These are phyloP conservation scores for Thunnus maccoyii DNA, from an alignment of 2,113 vertebrate species.

Conservation along the genomic window DNA sequence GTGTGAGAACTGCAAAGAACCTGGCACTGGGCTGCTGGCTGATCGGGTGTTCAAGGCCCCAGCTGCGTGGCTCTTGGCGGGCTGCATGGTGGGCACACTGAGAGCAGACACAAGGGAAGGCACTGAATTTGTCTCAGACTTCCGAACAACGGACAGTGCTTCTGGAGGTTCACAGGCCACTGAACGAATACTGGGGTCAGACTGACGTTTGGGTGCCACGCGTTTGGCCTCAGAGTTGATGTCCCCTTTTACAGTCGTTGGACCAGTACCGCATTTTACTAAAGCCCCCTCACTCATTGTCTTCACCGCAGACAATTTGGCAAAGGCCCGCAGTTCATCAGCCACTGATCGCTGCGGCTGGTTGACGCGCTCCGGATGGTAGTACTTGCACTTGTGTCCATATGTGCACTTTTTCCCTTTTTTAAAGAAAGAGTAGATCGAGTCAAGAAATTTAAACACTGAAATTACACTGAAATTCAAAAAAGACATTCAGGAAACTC, in stretches of 20 bases:
- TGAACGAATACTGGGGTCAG: conserved; percentile 97
- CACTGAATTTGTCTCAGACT: conserved; percentile 95
- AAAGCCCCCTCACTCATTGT: conserved; percentile 97
- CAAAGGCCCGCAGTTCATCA: conserved; percentile 98
- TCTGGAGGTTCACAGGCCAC: conserved; percentile 94
- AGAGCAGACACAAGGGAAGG: conserved; percentile 97
- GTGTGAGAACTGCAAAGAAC: conserved; percentile 93
- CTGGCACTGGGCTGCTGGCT: conserved; percentile 97
- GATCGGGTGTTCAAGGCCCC: conserved; percentile 97
- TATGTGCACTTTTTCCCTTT: conserved; percentile 99
- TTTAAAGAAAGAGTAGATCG: conserved; percentile 42
- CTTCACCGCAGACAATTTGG: conserved; percentile 97
- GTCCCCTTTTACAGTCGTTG: conserved; percentile 88
- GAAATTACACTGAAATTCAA: not conserved
- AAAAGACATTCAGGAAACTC: conserved; percentile 73
- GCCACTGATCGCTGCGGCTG: conserved; percentile 96
- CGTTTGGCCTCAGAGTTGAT: conserved; percentile 91
- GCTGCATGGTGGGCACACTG: conserved; percentile 96
- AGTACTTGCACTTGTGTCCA: conserved; percentile 99
- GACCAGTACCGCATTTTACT: conserved; percentile 90
- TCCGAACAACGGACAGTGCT: conserved; percentile 89
- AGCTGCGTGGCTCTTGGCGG: conserved; percentile 94
- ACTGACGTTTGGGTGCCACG: conserved; percentile 95
- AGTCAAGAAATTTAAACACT: conserved; percentile 16
- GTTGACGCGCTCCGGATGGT: conserved; percentile 97